Conservation (phyloP, 1,140 invertebrate genomes). For the Bombyx mandarina region DNA sequence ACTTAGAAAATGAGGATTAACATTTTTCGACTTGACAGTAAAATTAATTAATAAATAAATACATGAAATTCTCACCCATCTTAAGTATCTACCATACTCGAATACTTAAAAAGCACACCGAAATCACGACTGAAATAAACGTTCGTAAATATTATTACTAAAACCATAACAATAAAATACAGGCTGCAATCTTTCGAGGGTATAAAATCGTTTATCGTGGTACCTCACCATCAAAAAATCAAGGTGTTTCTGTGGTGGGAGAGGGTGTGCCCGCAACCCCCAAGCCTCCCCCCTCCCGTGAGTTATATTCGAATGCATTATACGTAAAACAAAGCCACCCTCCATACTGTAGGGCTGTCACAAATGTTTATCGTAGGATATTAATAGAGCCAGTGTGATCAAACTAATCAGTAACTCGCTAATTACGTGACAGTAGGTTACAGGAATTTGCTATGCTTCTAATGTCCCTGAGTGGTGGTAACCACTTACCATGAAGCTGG, state of each 20-base stretch:
- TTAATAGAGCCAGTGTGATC: no score
- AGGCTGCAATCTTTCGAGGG: constrained; percentile 3
- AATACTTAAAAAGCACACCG: background rate
- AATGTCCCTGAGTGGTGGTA: no score
- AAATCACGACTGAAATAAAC: background rate
- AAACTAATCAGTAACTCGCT: no score
- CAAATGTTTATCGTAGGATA: no score
- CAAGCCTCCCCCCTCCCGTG: constrained; percentile 13
- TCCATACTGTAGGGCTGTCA: background rate
- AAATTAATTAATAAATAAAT: no score
- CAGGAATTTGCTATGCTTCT: no score
- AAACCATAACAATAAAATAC: constrained; percentile 1
- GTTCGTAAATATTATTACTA: background rate
- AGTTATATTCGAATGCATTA: constrained; percentile 52
- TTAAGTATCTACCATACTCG: no score
- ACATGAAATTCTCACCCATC: no score
- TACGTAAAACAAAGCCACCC: constrained; percentile 50
- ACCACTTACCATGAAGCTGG: no score
- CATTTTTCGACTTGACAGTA: no score
- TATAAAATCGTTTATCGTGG: constrained; percentile 8
- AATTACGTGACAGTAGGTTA: no score
- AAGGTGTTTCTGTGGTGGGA: constrained; percentile 30
- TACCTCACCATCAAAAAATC: constrained; percentile 29
- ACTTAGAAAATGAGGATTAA: background rate
- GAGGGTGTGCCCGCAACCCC: constrained; percentile 15